Base-by-base conservation (phyloP, 2,888 invertebrate genomes). In the Luperina nickerlii region DNA sequence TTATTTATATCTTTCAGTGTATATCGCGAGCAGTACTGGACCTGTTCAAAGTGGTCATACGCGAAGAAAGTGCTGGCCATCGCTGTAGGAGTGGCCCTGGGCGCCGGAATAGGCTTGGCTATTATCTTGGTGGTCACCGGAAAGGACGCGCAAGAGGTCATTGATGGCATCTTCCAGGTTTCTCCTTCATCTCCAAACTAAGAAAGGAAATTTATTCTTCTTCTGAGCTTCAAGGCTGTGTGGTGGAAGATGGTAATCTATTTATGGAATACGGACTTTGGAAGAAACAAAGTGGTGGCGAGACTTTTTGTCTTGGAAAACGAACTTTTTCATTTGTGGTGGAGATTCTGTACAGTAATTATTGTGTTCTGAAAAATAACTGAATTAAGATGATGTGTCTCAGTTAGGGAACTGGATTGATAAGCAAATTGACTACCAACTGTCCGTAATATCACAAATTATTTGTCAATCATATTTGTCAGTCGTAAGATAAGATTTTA, bases 11-110 rank as follows among this genome's bases (percentile, higher is more conserved):
- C 15, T 62, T 93, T 0, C 95, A 96, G 96, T 74, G 96, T 97
- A 0, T 91, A 95, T 68, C 93, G 95, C 0, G 96, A 97, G 90
- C 96, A 97, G 84, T 97, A 97, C 90, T 97, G 96, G 95, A 90
- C 95, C 0, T 97, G 96, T 82, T 93, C 96, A 2, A 94, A 91
- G 63, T 97, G 96, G 96, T 94, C 96, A 0, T 88, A 91, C 48
- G 93, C 91, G 0, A 96, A 96, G 87, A 87, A 93, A 11, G 60
- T 94, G 24, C 92, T 96, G 45, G 96, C 95, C 6, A 87, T 96
- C 20, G 86, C 93, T 0, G 95, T 95, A 6, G 96, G 95, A 0
- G 85, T 96, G 0, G 93, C 96, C 0, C 76, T 95, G 0, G 96
- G 97, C 0, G 92, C 95, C 0, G 94, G 95, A 0, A 92, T 96